Base-by-base conservation (phyloP, 2,113 vertebrate genomes). In the Egretta garzetta region DNA sequence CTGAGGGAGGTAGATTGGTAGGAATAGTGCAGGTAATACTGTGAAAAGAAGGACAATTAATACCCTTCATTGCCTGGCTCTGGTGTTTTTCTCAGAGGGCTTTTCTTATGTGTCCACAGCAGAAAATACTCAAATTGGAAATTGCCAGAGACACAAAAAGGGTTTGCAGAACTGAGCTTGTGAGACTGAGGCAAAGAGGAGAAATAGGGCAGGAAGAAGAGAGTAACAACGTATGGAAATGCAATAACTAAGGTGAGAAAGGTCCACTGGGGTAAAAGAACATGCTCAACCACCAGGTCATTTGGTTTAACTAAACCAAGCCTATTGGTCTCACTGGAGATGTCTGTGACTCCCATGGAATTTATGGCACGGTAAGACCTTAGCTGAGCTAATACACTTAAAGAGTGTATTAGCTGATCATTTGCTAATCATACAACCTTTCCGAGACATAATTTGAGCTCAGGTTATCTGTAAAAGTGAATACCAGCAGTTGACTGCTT, bases 201-300 rank as follows among this genome's bases (percentile, higher is more conserved):
- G 23, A 82, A 79, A 52, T 12, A 71, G 35, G 10, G 6, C n/a
- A 74, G 33, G 20, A 64, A 58, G 23, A 26, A 55, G 12, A 45
- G 6, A 13, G 22, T 60, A 35, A 47, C 18, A 59, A 32, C 33
- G 18, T 8, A 43, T 1, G 10, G 35, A 77, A 90, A 47, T 37
- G 14, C 10, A 58, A 52, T 8, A 70, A 60, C 33, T 30, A 55
- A 74, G 9, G 15, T 60, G 9, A 74, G n/a, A 66, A 90, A 81
- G 2, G 5, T 18, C 26, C 11, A 30, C 30, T 24, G 4, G 4
- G 8, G 13, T 14, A 60, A 52, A 12, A 50, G 21, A 70, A 55
- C 7, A 52, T 0, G 0, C 35, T 53, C 12, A 74, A 5, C 27
- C 12, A 50, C 6, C 4, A 59, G 21, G 11, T 49, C 30, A 55